Conservation (phyloP, 2,113 vertebrate species). For the Chroicocephalus ridibundus region DNA sequence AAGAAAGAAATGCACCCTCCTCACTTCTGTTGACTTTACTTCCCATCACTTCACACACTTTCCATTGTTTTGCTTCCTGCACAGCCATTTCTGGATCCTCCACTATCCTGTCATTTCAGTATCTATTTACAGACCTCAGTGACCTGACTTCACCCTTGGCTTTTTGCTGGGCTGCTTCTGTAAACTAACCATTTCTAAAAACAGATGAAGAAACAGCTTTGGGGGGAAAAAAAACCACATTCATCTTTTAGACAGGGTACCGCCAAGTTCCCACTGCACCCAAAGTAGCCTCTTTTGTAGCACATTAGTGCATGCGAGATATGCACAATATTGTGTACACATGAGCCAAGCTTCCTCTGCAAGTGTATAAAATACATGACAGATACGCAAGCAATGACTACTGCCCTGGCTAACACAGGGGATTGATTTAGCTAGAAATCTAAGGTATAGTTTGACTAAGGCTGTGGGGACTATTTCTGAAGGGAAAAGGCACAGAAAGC, state of each 20-base stretch:
- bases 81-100: background rate
- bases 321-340: background rate
- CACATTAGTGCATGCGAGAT: background rate
- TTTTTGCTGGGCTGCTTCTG: slow-evolving; percentile 3
- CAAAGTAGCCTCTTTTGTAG: background rate
- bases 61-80: background rate
- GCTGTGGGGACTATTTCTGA: background rate
- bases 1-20: background rate
- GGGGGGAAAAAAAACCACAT: background rate
- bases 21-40: background rate
- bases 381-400: background rate
- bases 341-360: background rate
- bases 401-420: background rate
- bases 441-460: background rate
- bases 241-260: background rate
- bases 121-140: background rate
- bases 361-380: background rate
- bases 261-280: background rate
- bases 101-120: background rate
- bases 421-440: fast-evolving
- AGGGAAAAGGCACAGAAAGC: background rate
- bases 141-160: slow-evolving; percentile 19
- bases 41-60: background rate
- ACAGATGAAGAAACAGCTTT: background rate
- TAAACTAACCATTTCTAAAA: slow-evolving; percentile 20